Base-by-base conservation (phyloP, 2,797 vertebrate species). In the Ptychobarbus kaznakovi region DNA sequence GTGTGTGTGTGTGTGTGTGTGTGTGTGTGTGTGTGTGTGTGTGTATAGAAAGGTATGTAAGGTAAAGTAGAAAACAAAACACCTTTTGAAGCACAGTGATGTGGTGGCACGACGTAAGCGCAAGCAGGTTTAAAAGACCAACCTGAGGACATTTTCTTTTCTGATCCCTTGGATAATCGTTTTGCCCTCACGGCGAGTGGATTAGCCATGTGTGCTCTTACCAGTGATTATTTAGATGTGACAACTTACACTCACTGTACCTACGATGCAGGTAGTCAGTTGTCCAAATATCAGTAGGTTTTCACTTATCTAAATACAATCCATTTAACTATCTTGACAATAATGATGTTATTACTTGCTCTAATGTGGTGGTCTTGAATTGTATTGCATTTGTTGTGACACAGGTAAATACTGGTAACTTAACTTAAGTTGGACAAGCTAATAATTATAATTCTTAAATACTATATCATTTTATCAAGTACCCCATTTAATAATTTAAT, bases 151-250 rank as follows among this genome's bases (percentile, higher is more conserved):
- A 73, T 66, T 88, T 79, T 75, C 66, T 83, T 81, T 72, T 65
- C 87, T 85, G 84, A 93, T 86, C 90, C 82, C 82, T 80, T 9
- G 74, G 82, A 86, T 93, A 90, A 91, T 92, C 89, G 77, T 2
- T 10, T 42, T 18, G 1, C 70, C 3, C 46, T 8, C 6, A 75
- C 46, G 20, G 18, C 15, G 32, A 63, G 42, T 44, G 87, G 89
- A 72, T 58, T 76, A 86, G 40, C 42, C 38, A 35, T 73, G 46
- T 6, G 32, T 11, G 12, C 80, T 82, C 22, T 88, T 90, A 81
- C 44, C 63, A 35, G 83, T 78, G 87, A 79, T 83, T 85, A 85
- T 91, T 86, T 68, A 88, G 88, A 70, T n/a, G 58, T 42, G 68
- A 82, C 70, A 77, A 61, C 72, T 51, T 25, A 16, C 7, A 76